Conservation (phyloP, 2,113 vertebrate genomes). For the Axis porcinus region DNA sequence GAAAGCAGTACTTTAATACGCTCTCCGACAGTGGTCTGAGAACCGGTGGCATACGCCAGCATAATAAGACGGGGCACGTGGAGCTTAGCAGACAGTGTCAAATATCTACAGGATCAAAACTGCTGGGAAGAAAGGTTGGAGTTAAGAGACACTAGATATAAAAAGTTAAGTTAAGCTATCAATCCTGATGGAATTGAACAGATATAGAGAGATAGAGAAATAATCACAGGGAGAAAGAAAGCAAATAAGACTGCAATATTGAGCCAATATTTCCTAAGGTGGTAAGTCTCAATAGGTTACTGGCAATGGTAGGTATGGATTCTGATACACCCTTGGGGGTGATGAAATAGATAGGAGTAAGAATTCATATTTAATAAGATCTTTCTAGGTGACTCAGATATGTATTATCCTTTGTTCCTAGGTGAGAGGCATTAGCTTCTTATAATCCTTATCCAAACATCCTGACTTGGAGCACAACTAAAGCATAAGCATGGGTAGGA, state of each 20-base stretch:
- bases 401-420: not conserved
- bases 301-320: not conserved
- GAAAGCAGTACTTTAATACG: not conserved
- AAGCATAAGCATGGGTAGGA: not conserved
- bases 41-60: not conserved
- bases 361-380: conserved; percentile 1
- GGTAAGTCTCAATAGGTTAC: not conserved
- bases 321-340: not conserved
- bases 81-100: not conserved
- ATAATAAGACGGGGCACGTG: not conserved
- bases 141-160: not conserved
- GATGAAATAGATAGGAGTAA: not conserved
- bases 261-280: not conserved
- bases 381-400: not conserved
- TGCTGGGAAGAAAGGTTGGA: not conserved
- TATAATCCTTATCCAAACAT: not conserved
- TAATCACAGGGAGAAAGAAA: not conserved
- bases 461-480: not conserved
- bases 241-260: not conserved
- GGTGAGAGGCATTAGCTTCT: not conserved
- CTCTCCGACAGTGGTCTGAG: not conserved
- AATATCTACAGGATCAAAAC: not conserved
- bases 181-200: not conserved
- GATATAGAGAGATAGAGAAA: not conserved
- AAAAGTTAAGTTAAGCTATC: conserved; percentile 29